phyloP scores from a whole-genome alignment of 2,888 invertebrate genomes.

The Pilophorus perplexus region DNA sequence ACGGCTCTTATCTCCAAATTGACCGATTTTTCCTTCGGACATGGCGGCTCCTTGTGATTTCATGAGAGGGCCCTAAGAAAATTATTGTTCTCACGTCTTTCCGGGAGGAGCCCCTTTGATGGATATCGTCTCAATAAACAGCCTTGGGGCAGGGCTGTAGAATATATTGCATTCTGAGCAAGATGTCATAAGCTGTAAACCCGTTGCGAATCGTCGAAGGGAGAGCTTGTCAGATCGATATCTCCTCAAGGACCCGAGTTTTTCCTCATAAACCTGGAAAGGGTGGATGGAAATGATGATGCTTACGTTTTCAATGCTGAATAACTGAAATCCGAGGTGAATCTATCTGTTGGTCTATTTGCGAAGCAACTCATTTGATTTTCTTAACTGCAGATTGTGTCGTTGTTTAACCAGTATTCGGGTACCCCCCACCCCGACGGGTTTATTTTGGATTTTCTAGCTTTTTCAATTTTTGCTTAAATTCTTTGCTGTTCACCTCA shows the following conservation, averaged over 20 bases:
- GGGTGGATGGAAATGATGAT: too few species aligned
- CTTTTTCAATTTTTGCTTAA: too few species aligned
- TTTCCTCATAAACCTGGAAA: neutral
- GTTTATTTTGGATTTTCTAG: too few species aligned
- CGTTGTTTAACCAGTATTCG: too few species aligned
- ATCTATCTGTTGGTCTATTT: too few species aligned
- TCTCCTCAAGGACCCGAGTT: neutral
- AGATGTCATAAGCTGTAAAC: slow-evolving; percentile 31
- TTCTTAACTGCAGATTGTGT: too few species aligned
- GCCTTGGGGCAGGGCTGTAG: slow-evolving; percentile 21
- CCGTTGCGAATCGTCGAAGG: slow-evolving; percentile 27
- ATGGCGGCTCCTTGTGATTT: neutral
- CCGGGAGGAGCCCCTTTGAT: slow-evolving; percentile 25
- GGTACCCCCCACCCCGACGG: too few species aligned
- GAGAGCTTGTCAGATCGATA: slow-evolving; percentile 22
- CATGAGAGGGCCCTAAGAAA: neutral
- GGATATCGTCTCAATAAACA: slow-evolving; percentile 26
- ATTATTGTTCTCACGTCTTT: slow-evolving; percentile 35
- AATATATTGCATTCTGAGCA: slow-evolving; percentile 35
- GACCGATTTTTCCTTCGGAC: slow-evolving; percentile 7
- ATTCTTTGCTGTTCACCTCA: too few species aligned
- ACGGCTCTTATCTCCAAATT: slow-evolving; percentile 18
- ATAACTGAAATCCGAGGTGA: too few species aligned
- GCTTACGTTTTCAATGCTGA: too few species aligned
- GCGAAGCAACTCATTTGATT: too few species aligned